Evolutionary conservation across 2,888 invertebrate genomes (phyloP), one percentile per base, ranked within the genome.

Genomic region (Mesorhabditis spiculigera): DNA sequence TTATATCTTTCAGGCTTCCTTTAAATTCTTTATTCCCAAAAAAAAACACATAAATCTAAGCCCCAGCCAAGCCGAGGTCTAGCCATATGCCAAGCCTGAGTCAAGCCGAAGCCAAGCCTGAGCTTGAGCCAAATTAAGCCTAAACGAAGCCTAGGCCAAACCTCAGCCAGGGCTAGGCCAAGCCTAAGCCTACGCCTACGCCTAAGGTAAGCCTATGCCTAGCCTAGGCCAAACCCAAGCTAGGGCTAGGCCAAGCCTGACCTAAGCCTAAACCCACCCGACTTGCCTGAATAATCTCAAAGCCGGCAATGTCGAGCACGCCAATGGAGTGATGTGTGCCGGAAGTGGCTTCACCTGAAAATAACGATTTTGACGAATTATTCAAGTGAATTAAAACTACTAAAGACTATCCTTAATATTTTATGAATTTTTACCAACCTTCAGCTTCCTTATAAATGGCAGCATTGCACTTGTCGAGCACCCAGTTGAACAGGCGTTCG

Each of bases 271-370:
- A n/a, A n/a, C n/a, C n/a, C n/a, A n/a, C 8, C 67, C 10, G 5
- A 41, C 69, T 28, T 50, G 76, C 78, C 63, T 72, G 66, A 71
- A 85, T 81, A 42, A 85, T 85, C 69, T 85, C 85, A 71, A 85
- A 85, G 16, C 85, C 85, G 13, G 85, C 84, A 71, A 85, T 85
- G 67, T 85, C 85, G 63, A 85, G 72, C 13, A 85, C 84, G 4
- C 84, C 84, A 62, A 85, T 81, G 71, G 80, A 83, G 28, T 28
- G 28, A 28, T 28, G 28, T 3, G 28, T 28, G 28, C 28, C 28
- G 3, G 28, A 28, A 28, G 28, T 28, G 28, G 28, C 28, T 28
- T 28, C 28, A 3, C 28, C 28, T 28, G 28, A 28, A 28, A 50
- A 50, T 13, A 50, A 13, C n/a, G 58, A 50, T 50, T 50, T 50